Evolutionary conservation across 2,888 invertebrate species (phyloP), one percentile per base, ranked within the genome.

Genomic region (Acleris emargana): DNA sequence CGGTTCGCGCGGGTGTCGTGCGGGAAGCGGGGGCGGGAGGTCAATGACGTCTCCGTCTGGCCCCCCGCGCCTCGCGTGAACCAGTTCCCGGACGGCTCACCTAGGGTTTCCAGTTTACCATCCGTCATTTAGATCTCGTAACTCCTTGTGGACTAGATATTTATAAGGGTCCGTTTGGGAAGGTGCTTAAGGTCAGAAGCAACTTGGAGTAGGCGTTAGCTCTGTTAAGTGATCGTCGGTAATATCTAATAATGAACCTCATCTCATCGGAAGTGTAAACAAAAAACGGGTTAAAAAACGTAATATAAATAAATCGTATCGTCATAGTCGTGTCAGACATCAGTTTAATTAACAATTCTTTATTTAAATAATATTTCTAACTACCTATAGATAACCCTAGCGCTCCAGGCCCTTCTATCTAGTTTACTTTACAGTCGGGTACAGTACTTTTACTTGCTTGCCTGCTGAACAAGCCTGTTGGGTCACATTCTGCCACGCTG

Each of bases 31-130:
- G 75, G 69, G 73, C 74, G 79, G 79, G 84, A 89, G 91, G 91
- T 91, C 91, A 91, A 89, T 91, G 91, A 91, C 91, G 91, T 82
- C 84, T 81, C 78, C 85, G 90, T 89, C 91, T 89, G 89, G 87
- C 81, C 80, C 80, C 75, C 75, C 76, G 70, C 79, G 73, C 76
- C 76, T 72, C 73, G 68, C 71, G 70, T 75, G 79, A 82, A 82
- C 81, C 83, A 81, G 82, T 84, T 82, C 80, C 79, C 79, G 74
- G 71, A 73, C 76, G 84, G 84, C 83, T 84, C 83, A 88, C 87
- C 82, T 66, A 68, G 61, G 59, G 64, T 62, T 61, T 61, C 62
- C 58, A 66, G 59, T 58, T 62, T 61, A 64, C 62, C 58, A 66
- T 57, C 58, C 54, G 45, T 53, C 54, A 58, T 61, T 66, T 66